phyloP scores from a whole-genome alignment of 1,140 invertebrate genomes.

The Neotoxoptera formosana region DNA sequence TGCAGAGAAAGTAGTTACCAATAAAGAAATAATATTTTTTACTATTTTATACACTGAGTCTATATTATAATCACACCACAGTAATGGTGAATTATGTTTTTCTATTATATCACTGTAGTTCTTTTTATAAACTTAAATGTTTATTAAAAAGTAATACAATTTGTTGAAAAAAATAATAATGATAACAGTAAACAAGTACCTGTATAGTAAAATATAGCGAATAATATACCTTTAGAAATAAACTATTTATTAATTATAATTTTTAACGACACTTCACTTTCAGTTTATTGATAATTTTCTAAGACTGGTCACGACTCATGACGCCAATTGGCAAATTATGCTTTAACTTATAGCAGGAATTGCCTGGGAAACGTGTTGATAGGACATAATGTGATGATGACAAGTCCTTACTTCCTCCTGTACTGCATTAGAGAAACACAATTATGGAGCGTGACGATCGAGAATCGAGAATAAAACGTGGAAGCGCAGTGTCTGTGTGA shows the following conservation, averaged over 20 bases:
- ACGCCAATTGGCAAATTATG: constrained; percentile 3
- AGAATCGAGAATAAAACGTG: not conserved
- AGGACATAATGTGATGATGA: not conserved
- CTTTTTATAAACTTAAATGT: not conserved
- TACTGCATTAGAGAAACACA: not conserved
- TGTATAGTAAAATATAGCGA: not conserved
- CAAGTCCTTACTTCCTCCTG: not conserved
- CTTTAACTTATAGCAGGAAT: not conserved
- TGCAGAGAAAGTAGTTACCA: not conserved
- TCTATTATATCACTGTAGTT: not conserved
- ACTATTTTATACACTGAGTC: not conserved
- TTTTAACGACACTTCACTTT: constrained; percentile 1
- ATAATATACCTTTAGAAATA: not conserved
- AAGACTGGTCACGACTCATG: not conserved
- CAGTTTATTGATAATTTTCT: constrained; percentile 8
- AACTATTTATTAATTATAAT: not conserved
- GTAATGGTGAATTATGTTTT: constrained; percentile 25
- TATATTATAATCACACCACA: not conserved
- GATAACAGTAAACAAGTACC: not conserved
- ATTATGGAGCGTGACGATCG: not conserved
- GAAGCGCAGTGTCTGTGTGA: not conserved
- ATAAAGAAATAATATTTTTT: not conserved
- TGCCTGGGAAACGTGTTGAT: not conserved
- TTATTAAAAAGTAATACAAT: not conserved
- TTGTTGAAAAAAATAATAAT: not conserved